Conservation (phyloP, 2,888 invertebrate species). For the Isoperla grammatica region DNA sequence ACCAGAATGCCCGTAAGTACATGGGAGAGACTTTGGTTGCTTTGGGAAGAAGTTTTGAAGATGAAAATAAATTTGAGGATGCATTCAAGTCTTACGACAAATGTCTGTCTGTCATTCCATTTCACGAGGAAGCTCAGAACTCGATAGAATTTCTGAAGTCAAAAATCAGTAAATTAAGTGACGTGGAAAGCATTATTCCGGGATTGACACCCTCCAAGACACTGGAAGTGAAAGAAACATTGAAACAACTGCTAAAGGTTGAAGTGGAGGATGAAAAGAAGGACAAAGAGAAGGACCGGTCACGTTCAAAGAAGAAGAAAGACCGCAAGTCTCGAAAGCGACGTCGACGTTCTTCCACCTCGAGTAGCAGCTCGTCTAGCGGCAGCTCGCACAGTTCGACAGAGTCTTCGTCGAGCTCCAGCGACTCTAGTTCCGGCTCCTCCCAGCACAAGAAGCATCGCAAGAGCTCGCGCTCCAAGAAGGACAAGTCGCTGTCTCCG, state of each 20-base stretch:
- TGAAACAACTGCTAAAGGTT: conserved; percentile 56
- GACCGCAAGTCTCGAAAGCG: conserved; percentile 40
- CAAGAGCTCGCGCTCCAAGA: conserved; percentile 50
- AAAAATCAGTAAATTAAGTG: conserved; percentile 56
- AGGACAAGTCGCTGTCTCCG: conserved; percentile 70
- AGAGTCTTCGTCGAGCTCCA: conserved; percentile 45
- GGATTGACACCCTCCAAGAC: conserved; percentile 52
- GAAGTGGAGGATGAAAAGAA: conserved; percentile 41
- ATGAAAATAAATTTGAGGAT: conserved; percentile 77
- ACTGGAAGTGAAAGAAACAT: conserved; percentile 59
- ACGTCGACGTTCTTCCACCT: conserved; percentile 43
- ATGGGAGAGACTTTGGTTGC: conserved; percentile 90
- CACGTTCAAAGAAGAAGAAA: conserved; percentile 45
- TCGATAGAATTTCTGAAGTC: conserved; percentile 75
- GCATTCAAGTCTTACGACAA: conserved; percentile 69
- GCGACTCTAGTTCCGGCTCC: conserved; percentile 61
- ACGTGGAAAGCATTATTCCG: conserved; percentile 56
- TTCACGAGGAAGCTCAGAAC: conserved; percentile 81
- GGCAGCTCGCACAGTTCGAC: conserved; percentile 52
- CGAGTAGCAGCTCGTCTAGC: conserved; percentile 45
- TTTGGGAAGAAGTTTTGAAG: conserved; percentile 77
- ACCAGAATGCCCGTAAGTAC: conserved; percentile 90
- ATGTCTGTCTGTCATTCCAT: conserved; percentile 75
- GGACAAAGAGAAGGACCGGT: conserved; percentile 35
- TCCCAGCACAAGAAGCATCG: conserved; percentile 42